Conservation (phyloP, 2,797 vertebrate species). For the Heteromormyrus szaboi region DNA sequence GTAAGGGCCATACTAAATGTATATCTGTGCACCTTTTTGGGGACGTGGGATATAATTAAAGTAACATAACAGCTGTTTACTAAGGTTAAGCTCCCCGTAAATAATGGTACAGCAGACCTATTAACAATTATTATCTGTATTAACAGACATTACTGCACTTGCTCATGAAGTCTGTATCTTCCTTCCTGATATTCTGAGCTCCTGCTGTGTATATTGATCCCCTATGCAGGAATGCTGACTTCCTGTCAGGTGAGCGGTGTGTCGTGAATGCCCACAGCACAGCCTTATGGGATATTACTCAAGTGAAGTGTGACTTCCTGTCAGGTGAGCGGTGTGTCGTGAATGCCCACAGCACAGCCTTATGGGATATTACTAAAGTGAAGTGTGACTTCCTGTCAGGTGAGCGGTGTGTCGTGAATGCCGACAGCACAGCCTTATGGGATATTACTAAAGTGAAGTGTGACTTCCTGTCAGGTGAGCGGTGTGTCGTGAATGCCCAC, state of each 20-base stretch:
- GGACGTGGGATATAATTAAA: neutral
- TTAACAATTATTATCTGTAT: neutral
- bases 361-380: slow-evolving; percentile 29
- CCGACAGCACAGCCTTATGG: slow-evolving; percentile 17
- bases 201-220: slow-evolving; percentile 15
- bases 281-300: slow-evolving; percentile 27
- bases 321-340: neutral
- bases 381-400: slow-evolving; percentile 23
- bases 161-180: neutral
- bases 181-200: neutral
- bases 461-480: slow-evolving; percentile 20
- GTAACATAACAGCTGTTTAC: neutral
- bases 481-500: slow-evolving; percentile 9
- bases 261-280: slow-evolving; percentile 9
- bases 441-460: slow-evolving; percentile 31
- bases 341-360: slow-evolving; percentile 18
- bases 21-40: neutral
- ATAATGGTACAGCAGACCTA: neutral
- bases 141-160: neutral
- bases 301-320: slow-evolving; percentile 30
- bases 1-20: neutral
- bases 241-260: slow-evolving; percentile 2
- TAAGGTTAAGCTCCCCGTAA: neutral
- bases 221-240: slow-evolving; percentile 26
- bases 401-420: neutral